Percentiles rank a stretch among this genome's conserved stretches.
Evolutionary conservation across 64 coral and sea anemone species (phyloP).

Genomic region (Platygyra sinensis): DNA sequence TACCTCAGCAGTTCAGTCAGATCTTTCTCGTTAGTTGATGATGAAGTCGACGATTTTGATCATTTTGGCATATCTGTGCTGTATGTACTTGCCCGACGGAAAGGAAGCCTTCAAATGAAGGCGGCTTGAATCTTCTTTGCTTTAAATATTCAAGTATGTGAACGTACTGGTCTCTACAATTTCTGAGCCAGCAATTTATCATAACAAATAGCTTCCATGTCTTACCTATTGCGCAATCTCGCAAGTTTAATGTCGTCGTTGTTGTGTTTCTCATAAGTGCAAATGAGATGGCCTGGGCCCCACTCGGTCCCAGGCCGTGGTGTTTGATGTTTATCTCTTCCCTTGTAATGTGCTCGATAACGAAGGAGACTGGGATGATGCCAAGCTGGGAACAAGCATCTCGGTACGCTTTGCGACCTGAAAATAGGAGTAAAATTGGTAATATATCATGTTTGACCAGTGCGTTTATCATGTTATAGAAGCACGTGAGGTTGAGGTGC

Average conservation of each 20-base stretch:
- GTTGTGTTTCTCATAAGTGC: conserved; percentile 81
- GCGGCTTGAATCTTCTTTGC: too few species aligned
- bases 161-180: too few species aligned
- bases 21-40: too few species aligned
- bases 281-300: conserved; percentile 67
- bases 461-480: background rate
- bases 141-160: too few species aligned
- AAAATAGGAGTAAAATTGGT: background rate
- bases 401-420: conserved; percentile 71
- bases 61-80: too few species aligned
- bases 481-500: too few species aligned
- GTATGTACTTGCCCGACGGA: too few species aligned
- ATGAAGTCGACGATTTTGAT: too few species aligned
- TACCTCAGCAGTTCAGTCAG: too few species aligned
- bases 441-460: background rate
- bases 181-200: too few species aligned
- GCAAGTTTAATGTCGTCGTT: conserved; percentile 75
- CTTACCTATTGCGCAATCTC: conserved; percentile 88
- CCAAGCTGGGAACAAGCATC: conserved; percentile 72
- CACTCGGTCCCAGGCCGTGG: conserved; percentile 90
- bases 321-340: conserved; percentile 82
- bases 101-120: background rate
- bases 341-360: conserved; percentile 75
- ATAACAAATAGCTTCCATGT: background rate
- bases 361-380: conserved; percentile 88